Conservation (phyloP, 2,888 invertebrate species). For the Metallyticus violacea region DNA sequence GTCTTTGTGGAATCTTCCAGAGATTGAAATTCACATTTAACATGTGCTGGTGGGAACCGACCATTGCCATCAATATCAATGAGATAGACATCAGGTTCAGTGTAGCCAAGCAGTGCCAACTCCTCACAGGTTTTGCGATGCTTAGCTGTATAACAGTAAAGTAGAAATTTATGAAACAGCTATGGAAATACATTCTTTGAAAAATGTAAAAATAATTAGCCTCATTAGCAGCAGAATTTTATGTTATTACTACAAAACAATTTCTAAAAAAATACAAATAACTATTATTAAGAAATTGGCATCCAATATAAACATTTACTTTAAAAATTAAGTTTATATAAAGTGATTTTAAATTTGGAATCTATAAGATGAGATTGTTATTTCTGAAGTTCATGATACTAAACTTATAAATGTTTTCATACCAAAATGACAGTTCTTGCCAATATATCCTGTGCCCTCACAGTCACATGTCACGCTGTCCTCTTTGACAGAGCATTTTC, state of each 20-base stretch:
- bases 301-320: too few species aligned
- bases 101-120: conserved; percentile 81
- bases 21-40: conserved; percentile 88
- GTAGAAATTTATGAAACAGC: neutral
- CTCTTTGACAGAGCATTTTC: conserved; percentile 85
- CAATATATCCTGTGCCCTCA: conserved; percentile 85
- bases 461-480: conserved; percentile 88
- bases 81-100: conserved; percentile 84
- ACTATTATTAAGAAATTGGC: too few species aligned
- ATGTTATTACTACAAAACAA: too few species aligned
- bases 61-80: conserved; percentile 95
- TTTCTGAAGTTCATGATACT: neutral
- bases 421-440: conserved; percentile 90
- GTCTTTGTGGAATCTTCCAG: conserved; percentile 83
- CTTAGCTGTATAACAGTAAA: conserved; percentile 55
- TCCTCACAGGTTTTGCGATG: conserved; percentile 92
- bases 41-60: conserved; percentile 85
- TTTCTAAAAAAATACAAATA: too few species aligned
- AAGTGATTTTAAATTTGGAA: too few species aligned
- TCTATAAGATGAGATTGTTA: too few species aligned
- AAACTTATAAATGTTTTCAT: conserved; percentile 39
- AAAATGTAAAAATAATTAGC: neutral
- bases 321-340: too few species aligned
- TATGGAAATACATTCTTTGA: neutral
- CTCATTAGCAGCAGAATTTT: too few species aligned